Percentiles rank a stretch among this genome's conserved stretches.
Conservation (phyloP, 2,797 vertebrate genomes). For the Crocidura indochinensis region DNA sequence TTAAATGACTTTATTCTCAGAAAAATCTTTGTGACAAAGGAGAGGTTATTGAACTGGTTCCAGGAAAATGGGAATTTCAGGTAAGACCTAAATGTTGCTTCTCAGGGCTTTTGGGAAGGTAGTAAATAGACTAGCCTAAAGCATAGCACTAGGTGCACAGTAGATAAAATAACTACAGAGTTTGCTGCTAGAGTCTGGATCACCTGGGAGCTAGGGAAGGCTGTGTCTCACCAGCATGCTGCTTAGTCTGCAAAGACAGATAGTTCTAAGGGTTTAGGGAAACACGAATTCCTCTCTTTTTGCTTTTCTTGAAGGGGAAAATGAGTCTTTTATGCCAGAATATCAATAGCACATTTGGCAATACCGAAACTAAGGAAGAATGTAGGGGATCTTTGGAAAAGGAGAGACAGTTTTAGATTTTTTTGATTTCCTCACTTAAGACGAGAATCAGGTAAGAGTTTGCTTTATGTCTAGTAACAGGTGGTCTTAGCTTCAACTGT, state of each 20-base stretch:
- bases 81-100: background rate
- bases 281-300: background rate
- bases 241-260: background rate
- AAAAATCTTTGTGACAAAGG: constrained; percentile 17
- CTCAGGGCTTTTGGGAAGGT: background rate
- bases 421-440: background rate
- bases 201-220: background rate
- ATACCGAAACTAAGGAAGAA: background rate
- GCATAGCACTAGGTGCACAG: too few relatives aligned
- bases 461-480: background rate
- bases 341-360: background rate
- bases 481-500: background rate
- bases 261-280: background rate
- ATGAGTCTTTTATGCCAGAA: background rate
- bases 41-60: background rate
- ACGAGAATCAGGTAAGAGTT: background rate
- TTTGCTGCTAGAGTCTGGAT: too few relatives aligned
- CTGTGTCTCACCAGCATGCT: background rate
- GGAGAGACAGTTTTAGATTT: background rate
- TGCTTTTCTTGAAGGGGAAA: background rate
- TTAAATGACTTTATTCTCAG: background rate
- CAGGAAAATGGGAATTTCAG: background rate
- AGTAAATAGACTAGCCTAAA: background rate
- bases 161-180: too few relatives aligned
- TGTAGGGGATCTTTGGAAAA: background rate